Conservation (phyloP, 1,140 invertebrate genomes). For the Platyscapa corneri region DNA sequence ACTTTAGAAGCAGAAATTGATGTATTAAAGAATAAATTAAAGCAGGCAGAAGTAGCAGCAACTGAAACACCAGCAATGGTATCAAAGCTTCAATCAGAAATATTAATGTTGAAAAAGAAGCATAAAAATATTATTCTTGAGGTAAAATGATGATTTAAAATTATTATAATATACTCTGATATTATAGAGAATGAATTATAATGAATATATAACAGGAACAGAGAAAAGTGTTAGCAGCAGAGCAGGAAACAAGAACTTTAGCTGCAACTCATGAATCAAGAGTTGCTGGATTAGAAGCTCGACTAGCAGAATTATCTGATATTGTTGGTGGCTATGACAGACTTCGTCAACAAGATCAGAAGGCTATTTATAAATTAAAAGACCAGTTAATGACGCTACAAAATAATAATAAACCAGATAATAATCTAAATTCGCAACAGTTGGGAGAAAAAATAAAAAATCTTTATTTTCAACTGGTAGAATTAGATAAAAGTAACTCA, state of each 20-base stretch:
- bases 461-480: conserved; percentile 62
- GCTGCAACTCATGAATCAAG: conserved; percentile 83
- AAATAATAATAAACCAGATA: conserved; percentile 60
- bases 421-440: conserved; percentile 61
- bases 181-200: neutral
- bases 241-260: conserved; percentile 80
- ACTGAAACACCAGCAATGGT: conserved; percentile 80
- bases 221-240: conserved; percentile 79
- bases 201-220: conserved; percentile 74
- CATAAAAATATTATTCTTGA: conserved; percentile 80
- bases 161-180: conserved; percentile 50
- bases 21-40: conserved; percentile 78
- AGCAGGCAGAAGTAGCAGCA: conserved; percentile 75
- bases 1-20: conserved; percentile 79
- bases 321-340: conserved; percentile 87
- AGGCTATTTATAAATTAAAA: conserved; percentile 83
- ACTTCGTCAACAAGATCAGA: conserved; percentile 82
- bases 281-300: conserved; percentile 84
- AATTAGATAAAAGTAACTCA: conserved; percentile 66
- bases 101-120: conserved; percentile 82
- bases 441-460: conserved; percentile 65
- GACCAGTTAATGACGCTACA: conserved; percentile 70
- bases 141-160: conserved; percentile 64
- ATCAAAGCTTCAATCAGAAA: conserved; percentile 81
- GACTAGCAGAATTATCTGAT: conserved; percentile 86